phyloP scores from a whole-genome alignment of 2,888 invertebrate genomes.

The Pteria penguin region DNA sequence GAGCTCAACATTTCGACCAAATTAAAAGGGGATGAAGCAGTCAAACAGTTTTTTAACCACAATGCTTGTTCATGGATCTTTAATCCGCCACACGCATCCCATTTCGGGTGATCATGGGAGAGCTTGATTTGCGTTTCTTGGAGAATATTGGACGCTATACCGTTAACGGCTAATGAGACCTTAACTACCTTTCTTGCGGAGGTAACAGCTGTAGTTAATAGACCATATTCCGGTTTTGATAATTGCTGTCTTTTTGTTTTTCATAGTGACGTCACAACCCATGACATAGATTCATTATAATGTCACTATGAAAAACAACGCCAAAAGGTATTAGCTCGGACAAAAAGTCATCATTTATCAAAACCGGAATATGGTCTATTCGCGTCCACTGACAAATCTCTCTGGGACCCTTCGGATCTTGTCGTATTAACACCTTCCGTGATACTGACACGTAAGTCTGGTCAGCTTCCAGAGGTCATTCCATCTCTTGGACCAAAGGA shows the following conservation, averaged over 20 bases:
- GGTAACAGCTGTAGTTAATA: conserved; percentile 24
- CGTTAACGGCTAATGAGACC: conserved; percentile 18
- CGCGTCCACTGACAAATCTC: background rate
- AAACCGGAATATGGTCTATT: no score
- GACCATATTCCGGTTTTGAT: no score
- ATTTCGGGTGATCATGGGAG: conserved; percentile 40
- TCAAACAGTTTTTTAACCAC: conserved; percentile 1
- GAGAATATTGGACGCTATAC: conserved; percentile 34
- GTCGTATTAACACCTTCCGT: background rate
- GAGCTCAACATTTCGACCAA: conserved; percentile 12
- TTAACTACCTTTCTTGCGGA: conserved; percentile 30
- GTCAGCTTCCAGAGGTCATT: background rate
- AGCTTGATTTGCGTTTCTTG: conserved; percentile 32
- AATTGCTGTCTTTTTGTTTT: conserved; percentile 17
- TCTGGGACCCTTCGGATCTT: background rate
- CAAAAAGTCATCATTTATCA: no score
- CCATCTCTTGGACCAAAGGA: background rate
- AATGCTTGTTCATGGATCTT: conserved; percentile 31
- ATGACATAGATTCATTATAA: no score
- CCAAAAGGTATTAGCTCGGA: no score
- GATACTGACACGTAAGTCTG: background rate
- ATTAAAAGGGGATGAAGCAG: conserved; percentile 10
- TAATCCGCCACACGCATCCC: conserved; percentile 40
- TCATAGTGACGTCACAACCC: no score
- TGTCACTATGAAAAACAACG: no score